phyloP scores from a whole-genome alignment of 2,113 vertebrate species.

The Perca fluviatilis region DNA sequence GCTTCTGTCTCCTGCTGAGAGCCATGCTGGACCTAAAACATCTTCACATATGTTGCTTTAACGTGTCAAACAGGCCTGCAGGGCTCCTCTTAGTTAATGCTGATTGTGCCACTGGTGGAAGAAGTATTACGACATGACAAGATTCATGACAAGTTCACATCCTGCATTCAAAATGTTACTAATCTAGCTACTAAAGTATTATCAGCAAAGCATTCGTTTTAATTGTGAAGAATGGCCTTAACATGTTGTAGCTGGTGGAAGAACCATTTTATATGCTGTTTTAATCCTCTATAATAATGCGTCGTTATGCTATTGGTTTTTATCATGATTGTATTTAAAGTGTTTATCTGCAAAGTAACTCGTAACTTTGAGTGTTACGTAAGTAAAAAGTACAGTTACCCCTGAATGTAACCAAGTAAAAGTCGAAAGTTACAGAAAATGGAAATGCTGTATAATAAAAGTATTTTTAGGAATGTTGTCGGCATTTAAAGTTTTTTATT shows the following conservation, averaged over 20 bases:
- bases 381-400: neutral
- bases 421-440: neutral
- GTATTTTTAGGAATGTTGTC: neutral
- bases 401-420: neutral
- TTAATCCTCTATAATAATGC: neutral
- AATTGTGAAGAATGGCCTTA: neutral
- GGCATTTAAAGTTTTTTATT: neutral
- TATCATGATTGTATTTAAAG: neutral
- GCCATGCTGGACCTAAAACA: slow-evolving; percentile 53
- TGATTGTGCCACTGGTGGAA: slow-evolving; percentile 19
- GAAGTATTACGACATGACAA: neutral
- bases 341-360: neutral
- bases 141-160: neutral
- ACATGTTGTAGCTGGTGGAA: neutral
- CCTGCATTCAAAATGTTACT: neutral
- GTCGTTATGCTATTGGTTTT: neutral
- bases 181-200: too few species aligned
- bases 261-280: neutral
- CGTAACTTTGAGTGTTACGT: neutral
- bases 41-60: slow-evolving; percentile 71
- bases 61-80: slow-evolving; percentile 57
- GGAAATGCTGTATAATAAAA: neutral
- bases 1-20: slow-evolving; percentile 66
- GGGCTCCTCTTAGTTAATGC: slow-evolving; percentile 44
- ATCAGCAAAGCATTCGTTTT: neutral